Conservation (phyloP, 2,113 vertebrate genomes). For the Carollia perspicillata region DNA sequence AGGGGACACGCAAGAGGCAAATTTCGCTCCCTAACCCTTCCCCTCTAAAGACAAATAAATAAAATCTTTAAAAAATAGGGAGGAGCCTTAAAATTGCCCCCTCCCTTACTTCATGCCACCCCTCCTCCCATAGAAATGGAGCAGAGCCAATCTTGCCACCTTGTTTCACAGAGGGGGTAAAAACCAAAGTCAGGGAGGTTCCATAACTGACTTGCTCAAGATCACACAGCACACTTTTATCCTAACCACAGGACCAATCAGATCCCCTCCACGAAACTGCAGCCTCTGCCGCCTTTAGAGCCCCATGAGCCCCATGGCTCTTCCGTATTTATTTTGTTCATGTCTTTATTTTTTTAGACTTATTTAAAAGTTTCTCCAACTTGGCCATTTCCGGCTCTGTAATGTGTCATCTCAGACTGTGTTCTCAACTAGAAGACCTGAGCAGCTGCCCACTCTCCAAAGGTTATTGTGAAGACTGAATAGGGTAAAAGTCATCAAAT, state of each 20-base stretch:
- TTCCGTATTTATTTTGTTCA: conserved; percentile 26
- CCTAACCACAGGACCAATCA: neutral
- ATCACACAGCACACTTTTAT: neutral
- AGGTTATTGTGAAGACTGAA: neutral
- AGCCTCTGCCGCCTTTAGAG: conserved; percentile 6
- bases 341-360: neutral
- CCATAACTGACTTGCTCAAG: neutral
- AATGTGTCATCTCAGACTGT: conserved; percentile 30
- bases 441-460: neutral
- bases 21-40: too few relatives aligned
- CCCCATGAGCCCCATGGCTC: neutral
- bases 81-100: neutral
- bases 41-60: too few relatives aligned
- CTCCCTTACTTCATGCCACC: neutral
- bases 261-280: neutral
- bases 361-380: conserved; percentile 20
- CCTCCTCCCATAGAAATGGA: neutral
- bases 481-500: conserved; percentile 30
- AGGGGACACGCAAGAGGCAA: too few relatives aligned
- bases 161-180: neutral
- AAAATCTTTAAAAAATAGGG: neutral
- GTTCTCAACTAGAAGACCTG: neutral
- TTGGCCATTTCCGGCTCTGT: conserved; percentile 35
- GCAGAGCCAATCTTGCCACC: neutral
- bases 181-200: neutral